Conservation (phyloP, 2,888 invertebrate genomes). For the Latheticus oryzae region DNA sequence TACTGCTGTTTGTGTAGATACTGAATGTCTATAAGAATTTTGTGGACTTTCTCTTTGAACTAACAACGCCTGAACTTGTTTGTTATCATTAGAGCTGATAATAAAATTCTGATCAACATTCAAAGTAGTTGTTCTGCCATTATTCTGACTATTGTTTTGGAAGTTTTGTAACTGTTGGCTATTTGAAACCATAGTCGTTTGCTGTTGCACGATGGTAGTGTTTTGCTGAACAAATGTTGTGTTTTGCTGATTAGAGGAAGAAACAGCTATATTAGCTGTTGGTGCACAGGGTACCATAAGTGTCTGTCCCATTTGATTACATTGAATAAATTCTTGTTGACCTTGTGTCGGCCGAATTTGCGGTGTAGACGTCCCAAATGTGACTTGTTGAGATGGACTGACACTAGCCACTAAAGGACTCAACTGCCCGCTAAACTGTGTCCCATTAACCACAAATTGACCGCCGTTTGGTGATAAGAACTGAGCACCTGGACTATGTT, state of each 20-base stretch:
- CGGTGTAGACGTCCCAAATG: slow-evolving; percentile 54
- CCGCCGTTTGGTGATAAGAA: slow-evolving; percentile 79
- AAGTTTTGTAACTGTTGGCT: slow-evolving; percentile 69
- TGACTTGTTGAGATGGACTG: slow-evolving; percentile 76
- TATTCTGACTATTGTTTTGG: slow-evolving; percentile 57
- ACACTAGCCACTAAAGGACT: slow-evolving; percentile 83
- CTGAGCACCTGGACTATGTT: slow-evolving; percentile 76
- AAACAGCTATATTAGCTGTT: slow-evolving; percentile 68
- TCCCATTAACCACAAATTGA: slow-evolving; percentile 81
- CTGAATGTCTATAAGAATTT: slow-evolving; percentile 71
- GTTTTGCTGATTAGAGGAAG: slow-evolving; percentile 70
- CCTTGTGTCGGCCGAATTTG: slow-evolving; percentile 60
- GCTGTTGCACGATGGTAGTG: slow-evolving; percentile 86
- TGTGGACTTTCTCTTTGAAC: slow-evolving; percentile 56
- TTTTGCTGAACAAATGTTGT: slow-evolving; percentile 87
- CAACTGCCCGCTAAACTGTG: slow-evolving; percentile 79
- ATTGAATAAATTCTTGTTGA: slow-evolving; percentile 79
- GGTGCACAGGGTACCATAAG: slow-evolving; percentile 78
- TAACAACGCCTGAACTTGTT: slow-evolving; percentile 59
- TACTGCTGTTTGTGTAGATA: slow-evolving; percentile 80
- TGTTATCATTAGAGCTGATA: slow-evolving; percentile 63
- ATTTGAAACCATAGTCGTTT: slow-evolving; percentile 81
- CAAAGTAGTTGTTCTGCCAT: slow-evolving; percentile 65
- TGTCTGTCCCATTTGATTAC: slow-evolving; percentile 77
- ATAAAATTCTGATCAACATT: slow-evolving; percentile 73